Percentiles rank a stretch among this genome's conserved stretches.
These are phyloP conservation scores for Aspidiotus rigidus DNA, from an alignment of 2,888 invertebrate species.

Conservation along the genomic window DNA sequence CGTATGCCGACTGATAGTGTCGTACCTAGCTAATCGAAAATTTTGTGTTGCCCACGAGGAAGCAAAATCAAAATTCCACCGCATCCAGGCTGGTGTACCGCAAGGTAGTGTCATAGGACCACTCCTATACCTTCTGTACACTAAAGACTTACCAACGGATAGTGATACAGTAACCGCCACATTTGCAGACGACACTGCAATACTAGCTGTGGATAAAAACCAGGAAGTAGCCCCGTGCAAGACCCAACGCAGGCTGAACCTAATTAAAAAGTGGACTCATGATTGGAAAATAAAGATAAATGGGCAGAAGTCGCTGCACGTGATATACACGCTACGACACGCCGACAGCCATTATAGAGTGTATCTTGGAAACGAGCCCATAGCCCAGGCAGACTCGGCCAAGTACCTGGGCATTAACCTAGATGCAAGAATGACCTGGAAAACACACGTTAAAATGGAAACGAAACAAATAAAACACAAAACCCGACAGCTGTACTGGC, in stretches of 20 bases:
- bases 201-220: neutral
- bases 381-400: neutral
- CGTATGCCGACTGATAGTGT: too few relatives aligned
- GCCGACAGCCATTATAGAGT: neutral
- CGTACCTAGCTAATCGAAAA: too few relatives aligned
- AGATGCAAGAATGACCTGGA: neutral
- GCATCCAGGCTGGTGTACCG: too few relatives aligned
- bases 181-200: slow-evolving; percentile 10
- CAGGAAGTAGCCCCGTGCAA: neutral
- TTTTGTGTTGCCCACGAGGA: too few relatives aligned
- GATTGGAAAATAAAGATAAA: slow-evolving; percentile 5
- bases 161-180: neutral
- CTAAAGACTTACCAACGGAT: neutral
- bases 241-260: neutral
- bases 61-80: too few relatives aligned
- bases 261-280: neutral
- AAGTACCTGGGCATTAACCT: neutral
- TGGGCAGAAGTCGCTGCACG: slow-evolving; percentile 6
- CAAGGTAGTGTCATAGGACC: neutral
- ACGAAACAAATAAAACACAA: neutral
- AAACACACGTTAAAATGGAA: slow-evolving; percentile 14
- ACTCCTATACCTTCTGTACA: neutral
- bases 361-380: neutral
- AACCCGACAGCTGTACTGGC: neutral
- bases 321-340: neutral